Conservation (phyloP, 2,113 vertebrate genomes). For the Recurvirostra avosetta region DNA sequence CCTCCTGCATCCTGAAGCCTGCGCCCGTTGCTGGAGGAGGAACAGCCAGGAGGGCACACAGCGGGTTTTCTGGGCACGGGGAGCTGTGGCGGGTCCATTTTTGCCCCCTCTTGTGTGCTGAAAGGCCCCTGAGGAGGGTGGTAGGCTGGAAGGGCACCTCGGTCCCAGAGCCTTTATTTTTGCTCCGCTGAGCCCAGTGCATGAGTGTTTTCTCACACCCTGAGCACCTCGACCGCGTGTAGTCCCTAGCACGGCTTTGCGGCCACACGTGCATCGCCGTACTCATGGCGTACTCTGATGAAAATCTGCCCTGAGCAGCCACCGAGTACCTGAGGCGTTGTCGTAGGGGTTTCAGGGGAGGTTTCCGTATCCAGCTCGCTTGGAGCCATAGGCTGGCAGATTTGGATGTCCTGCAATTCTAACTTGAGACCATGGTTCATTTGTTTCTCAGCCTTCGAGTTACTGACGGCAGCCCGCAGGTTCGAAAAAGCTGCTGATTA, state of each 20-base stretch:
- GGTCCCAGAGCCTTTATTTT: background rate
- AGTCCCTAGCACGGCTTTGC: too few relatives aligned
- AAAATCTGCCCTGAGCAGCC: background rate
- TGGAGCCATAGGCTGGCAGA: background rate
- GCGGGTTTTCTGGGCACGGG: background rate
- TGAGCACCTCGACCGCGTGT: rapidly evolving
- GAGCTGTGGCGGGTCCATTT: background rate
- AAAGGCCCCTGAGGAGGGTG: background rate
- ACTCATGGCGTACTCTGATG: background rate
- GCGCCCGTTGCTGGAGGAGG: background rate
- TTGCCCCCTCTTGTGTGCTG: background rate
- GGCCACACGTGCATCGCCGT: rapidly evolving
- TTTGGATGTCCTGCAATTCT: background rate
- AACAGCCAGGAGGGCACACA: background rate
- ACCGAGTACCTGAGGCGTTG: too few relatives aligned
- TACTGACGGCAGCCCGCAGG: background rate
- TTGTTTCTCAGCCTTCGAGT: background rate
- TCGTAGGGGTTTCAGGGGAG: background rate
- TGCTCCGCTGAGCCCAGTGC: too few relatives aligned
- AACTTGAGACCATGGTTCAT: background rate
- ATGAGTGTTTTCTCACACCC: rapidly evolving
- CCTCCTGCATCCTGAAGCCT: background rate
- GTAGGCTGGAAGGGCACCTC: background rate
- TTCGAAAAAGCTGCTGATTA: background rate
- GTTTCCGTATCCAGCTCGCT: background rate